Conservation (phyloP, 64 coral and sea anemone species). For the Montipora capricornis region DNA sequence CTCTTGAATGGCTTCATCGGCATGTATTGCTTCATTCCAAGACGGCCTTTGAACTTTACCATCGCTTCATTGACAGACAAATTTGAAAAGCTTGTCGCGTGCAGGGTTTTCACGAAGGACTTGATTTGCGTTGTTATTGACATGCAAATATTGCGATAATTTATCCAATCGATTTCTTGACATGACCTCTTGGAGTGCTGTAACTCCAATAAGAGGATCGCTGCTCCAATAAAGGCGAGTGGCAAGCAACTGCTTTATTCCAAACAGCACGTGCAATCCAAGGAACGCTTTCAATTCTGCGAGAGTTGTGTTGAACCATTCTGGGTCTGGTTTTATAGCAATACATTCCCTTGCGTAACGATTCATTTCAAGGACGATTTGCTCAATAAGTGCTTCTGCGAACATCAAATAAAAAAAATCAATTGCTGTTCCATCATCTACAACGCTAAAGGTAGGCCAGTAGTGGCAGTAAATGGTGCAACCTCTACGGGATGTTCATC, state of each 20-base stretch:
- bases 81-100: slow-evolving; percentile 66
- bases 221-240: slow-evolving; percentile 43
- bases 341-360: slow-evolving; percentile 43
- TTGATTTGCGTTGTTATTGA: slow-evolving; percentile 44
- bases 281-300: slow-evolving; percentile 48
- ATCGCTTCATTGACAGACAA: slow-evolving; percentile 43
- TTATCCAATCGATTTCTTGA: slow-evolving; percentile 45
- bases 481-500: neutral
- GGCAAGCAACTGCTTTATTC: slow-evolving; percentile 57
- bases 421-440: slow-evolving; percentile 44
- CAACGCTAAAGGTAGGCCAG: slow-evolving; percentile 39
- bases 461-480: neutral
- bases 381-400: neutral
- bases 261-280: slow-evolving; percentile 54
- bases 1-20: slow-evolving; percentile 66
- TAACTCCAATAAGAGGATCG: slow-evolving; percentile 39
- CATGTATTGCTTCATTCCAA: slow-evolving; percentile 67
- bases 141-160: slow-evolving; percentile 36
- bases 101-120: neutral
- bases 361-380: no score
- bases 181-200: slow-evolving; percentile 39
- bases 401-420: slow-evolving; percentile 70
- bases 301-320: slow-evolving; percentile 38
- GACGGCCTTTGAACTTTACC: slow-evolving; percentile 43
- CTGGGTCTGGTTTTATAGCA: neutral